phyloP scores from a whole-genome alignment of 2,888 invertebrate genomes.

The Branchipolynoe longqiensis region DNA sequence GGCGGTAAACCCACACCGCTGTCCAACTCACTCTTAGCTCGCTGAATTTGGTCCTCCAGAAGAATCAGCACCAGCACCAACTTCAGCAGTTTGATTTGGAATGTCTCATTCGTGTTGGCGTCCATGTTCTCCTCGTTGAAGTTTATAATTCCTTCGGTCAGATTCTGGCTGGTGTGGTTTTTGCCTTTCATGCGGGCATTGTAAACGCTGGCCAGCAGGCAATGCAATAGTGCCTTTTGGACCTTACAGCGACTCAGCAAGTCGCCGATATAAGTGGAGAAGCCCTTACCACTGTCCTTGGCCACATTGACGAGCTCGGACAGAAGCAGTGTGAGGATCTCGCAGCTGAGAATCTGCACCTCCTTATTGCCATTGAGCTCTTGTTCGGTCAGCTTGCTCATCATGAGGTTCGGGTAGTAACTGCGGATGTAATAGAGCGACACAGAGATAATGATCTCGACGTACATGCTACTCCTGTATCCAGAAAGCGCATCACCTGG shows the following conservation, averaged over 20 bases:
- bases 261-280: constrained; percentile 90
- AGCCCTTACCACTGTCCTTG: constrained; percentile 88
- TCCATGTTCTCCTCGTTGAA: constrained; percentile 85
- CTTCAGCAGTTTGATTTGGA: constrained; percentile 82
- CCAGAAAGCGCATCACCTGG: constrained; percentile 86
- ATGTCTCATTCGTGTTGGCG: constrained; percentile 76
- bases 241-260: constrained; percentile 88
- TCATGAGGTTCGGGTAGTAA: constrained; percentile 88
- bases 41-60: constrained; percentile 88
- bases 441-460: constrained; percentile 88
- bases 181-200: constrained; percentile 76
- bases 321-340: constrained; percentile 88
- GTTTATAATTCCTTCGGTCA: constrained; percentile 88
- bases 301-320: constrained; percentile 88
- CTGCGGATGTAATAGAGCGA: constrained; percentile 91
- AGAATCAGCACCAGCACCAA: constrained; percentile 88
- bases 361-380: constrained; percentile 88
- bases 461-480: constrained; percentile 89
- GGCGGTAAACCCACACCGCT: constrained; percentile 58
- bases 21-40: constrained; percentile 70
- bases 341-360: constrained; percentile 89
- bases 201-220: constrained; percentile 89
- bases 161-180: constrained; percentile 85
- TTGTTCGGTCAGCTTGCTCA: constrained; percentile 86
- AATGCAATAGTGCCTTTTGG: constrained; percentile 91